Conservation (phyloP, 2,888 invertebrate species). For the Dysmachus trigonus region DNA sequence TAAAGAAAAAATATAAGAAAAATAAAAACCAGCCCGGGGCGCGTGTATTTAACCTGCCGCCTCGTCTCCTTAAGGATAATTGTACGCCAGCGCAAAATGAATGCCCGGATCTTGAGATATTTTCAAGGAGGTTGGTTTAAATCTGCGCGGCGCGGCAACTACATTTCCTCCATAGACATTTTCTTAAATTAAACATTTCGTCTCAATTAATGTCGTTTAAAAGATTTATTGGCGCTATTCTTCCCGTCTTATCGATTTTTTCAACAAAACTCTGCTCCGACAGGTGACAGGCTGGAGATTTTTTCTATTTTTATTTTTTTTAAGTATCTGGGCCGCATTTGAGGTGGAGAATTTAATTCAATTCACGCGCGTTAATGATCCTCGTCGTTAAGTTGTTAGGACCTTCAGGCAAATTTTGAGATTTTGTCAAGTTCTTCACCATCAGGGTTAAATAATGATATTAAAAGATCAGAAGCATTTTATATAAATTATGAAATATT, state of each 20-base stretch:
- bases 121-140: not conserved
- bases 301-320: slow-evolving; percentile 10
- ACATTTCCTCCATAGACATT: not conserved
- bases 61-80: slow-evolving; percentile 19
- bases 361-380: not conserved
- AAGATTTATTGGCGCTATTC: slow-evolving; percentile 47
- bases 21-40: not conserved
- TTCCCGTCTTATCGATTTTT: slow-evolving; percentile 37
- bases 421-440: too few species aligned
- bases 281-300: slow-evolving; percentile 30
- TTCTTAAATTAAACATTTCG: slow-evolving; percentile 47
- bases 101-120: slow-evolving; percentile 1
- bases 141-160: not conserved
- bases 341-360: not conserved
- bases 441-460: too few species aligned
- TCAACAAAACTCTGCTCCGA: slow-evolving; percentile 22
- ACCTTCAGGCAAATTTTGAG: not conserved
- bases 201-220: slow-evolving; percentile 48
- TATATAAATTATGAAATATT: too few species aligned
- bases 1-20: slow-evolving; percentile 11
- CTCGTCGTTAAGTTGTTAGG: not conserved
- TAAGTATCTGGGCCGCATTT: not conserved
- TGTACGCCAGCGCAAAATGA: slow-evolving; percentile 2
- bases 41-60: not conserved
- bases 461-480: too few species aligned